Percentiles rank a stretch among this genome's conserved stretches.
These are phyloP conservation scores for Pseudoatta argentina DNA, from an alignment of 1,140 invertebrate genomes.

Conservation along the genomic window DNA sequence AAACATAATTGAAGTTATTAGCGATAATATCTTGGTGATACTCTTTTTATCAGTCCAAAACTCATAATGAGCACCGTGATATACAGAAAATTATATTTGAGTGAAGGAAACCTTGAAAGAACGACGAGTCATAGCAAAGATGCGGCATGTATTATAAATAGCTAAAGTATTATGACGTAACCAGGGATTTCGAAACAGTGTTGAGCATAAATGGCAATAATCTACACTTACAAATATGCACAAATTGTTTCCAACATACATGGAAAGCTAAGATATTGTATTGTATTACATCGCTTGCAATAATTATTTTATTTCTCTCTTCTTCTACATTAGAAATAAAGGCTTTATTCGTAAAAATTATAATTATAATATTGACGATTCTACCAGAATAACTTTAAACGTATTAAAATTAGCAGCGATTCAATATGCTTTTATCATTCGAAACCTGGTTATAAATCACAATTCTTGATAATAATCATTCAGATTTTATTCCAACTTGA, in stretches of 20 bases:
- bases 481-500: neutral
- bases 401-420: neutral
- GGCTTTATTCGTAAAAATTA: neutral
- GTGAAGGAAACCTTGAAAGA: neutral
- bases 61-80: neutral
- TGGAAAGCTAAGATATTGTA: neutral
- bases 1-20: neutral
- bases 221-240: neutral
- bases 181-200: neutral
- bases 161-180: neutral
- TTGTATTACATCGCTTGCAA: neutral
- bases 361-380: neutral
- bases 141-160: slow-evolving; percentile 10
- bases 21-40: neutral
- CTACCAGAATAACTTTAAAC: neutral
- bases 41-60: too few relatives aligned
- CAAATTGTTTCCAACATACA: neutral
- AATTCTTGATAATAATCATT: neutral
- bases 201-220: neutral
- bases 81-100: neutral
- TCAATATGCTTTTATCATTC: neutral
- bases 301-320: neutral
- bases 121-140: neutral
- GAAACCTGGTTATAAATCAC: neutral
- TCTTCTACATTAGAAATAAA: neutral